Conservation (phyloP, 1,140 invertebrate species). For the Anoplophora glabripennis region DNA sequence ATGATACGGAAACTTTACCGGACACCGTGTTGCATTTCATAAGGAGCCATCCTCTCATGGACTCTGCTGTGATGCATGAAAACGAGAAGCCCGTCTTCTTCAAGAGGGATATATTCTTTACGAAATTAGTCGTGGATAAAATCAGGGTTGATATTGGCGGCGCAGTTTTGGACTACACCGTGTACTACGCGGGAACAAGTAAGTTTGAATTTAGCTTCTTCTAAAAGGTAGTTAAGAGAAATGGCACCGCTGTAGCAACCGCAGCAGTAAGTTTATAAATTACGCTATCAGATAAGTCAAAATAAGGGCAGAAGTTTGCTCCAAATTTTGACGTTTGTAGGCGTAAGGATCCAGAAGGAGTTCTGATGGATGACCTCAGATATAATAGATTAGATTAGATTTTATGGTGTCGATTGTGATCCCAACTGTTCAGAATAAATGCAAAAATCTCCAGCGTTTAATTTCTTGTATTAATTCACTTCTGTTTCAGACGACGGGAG, state of each 20-base stretch:
- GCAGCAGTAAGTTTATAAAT: no score
- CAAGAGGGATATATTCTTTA: conserved; percentile 75
- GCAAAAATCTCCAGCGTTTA: not conserved
- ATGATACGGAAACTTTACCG: conserved; percentile 75
- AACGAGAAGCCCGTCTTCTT: conserved; percentile 77
- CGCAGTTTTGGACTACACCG: conserved; percentile 65
- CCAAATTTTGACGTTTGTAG: no score
- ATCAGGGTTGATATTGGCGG: conserved; percentile 63
- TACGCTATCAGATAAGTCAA: no score
- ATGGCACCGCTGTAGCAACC: no score
- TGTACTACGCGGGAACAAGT: conserved; percentile 78
- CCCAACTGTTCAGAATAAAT: not conserved
- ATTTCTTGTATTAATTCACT: not conserved
- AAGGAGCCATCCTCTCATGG: conserved; percentile 87
- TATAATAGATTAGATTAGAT: no score
- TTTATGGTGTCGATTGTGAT: no score
- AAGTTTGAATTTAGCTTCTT: conserved; percentile 43
- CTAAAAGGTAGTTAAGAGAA: no score
- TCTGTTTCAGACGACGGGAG: conserved; percentile 62
- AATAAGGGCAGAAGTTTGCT: no score
- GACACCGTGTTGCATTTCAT: conserved; percentile 87
- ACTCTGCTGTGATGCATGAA: conserved; percentile 78
- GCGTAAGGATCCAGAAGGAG: no score
- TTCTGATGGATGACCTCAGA: no score
- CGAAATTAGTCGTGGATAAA: conserved; percentile 74